Conservation (phyloP, 2,888 invertebrate genomes). For the Perizoma affinitatum region DNA sequence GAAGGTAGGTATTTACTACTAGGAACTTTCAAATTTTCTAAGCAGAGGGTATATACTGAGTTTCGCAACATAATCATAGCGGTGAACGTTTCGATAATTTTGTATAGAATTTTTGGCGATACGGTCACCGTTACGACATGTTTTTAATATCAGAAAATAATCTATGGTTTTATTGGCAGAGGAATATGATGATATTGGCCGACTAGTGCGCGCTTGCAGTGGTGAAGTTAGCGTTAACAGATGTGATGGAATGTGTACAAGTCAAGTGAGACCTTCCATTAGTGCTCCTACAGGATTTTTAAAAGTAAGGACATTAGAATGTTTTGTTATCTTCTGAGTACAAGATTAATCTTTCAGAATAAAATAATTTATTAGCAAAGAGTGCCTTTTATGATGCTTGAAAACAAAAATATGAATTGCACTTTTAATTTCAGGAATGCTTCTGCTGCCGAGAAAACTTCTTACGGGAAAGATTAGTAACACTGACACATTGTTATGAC, state of each 20-base stretch:
- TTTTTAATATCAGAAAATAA: not conserved
- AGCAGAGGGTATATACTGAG: no score
- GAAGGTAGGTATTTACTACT: no score
- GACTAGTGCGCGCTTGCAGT: conserved; percentile 93
- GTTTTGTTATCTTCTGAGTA: no score
- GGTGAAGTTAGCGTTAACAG: conserved; percentile 96
- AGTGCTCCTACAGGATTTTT: conserved; percentile 94
- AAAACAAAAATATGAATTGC: not conserved
- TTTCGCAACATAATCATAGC: no score
- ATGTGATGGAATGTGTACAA: conserved; percentile 96
- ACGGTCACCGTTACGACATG: no score
- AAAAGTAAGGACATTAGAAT: conserved; percentile 83
- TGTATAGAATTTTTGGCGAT: no score
- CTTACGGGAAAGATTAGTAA: conserved; percentile 91
- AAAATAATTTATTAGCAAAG: no score
- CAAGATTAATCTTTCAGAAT: no score
- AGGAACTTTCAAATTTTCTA: no score
- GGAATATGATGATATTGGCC: conserved; percentile 94
- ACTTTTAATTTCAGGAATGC: conserved; percentile 87
- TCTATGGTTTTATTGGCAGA: conserved; percentile 79
- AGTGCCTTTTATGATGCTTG: no score
- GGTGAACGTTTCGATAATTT: no score
- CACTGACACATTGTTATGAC: conserved; percentile 93
- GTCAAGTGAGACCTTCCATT: conserved; percentile 96
- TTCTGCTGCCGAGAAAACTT: conserved; percentile 96